A percentile compares a stretch with the other conserved stretches of the same genome.
phyloP scores from a whole-genome alignment of 1,140 invertebrate genomes.

The Schmidtea mediterranea region DNA sequence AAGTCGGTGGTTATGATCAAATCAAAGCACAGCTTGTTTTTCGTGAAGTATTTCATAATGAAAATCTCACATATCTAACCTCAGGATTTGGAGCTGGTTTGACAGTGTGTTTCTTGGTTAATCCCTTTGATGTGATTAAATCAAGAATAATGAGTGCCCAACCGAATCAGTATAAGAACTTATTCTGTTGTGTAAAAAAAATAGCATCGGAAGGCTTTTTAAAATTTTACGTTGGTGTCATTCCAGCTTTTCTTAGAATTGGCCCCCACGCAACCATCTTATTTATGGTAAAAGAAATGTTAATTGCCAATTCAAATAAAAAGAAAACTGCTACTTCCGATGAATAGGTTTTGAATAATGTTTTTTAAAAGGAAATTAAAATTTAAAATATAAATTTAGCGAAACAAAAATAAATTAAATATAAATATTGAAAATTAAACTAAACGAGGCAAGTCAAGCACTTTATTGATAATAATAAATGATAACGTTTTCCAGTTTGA shows the following conservation, averaged over 20 bases:
- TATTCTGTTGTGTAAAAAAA: background rate
- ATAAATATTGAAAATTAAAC: too few relatives aligned
- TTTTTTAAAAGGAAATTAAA: too few relatives aligned
- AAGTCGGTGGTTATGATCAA: conserved; percentile 65
- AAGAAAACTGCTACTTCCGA: too few relatives aligned
- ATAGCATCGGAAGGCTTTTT: background rate
- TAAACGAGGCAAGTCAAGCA: too few relatives aligned
- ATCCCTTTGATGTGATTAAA: conserved; percentile 84
- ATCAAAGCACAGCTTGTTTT: conserved; percentile 47
- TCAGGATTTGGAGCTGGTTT: conserved; percentile 61
- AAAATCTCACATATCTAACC: conserved; percentile 55
- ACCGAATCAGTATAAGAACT: background rate
- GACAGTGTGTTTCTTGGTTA: conserved; percentile 72
- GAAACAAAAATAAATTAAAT: too few relatives aligned
- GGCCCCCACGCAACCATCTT: conserved; percentile 88
- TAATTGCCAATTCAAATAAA: conserved; percentile 59
- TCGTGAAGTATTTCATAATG: conserved; percentile 48
- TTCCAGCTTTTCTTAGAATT: conserved; percentile 85
- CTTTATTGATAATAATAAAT: too few relatives aligned
- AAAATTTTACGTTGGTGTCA: conserved; percentile 37
- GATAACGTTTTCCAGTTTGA: too few relatives aligned
- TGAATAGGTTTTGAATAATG: too few relatives aligned
- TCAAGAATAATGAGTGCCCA: conserved; percentile 57
- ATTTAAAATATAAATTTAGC: too few relatives aligned
- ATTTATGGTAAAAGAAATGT: conserved; percentile 84